phyloP scores from a whole-genome alignment of 1,140 invertebrate species.

The Bombyx mori region DNA sequence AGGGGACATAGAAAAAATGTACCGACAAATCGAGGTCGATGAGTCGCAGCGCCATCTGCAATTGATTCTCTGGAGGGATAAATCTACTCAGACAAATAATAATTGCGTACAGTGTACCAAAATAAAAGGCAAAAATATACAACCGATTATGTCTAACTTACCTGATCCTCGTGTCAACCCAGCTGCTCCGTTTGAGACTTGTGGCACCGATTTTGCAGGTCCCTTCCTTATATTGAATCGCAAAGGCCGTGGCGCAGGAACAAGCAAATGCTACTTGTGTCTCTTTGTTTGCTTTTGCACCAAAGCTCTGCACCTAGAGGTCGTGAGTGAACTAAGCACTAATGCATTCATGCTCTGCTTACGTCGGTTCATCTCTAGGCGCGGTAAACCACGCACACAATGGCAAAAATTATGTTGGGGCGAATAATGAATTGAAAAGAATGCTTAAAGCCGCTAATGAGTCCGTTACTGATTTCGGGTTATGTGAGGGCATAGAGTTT shows the following conservation, averaged over 20 bases:
- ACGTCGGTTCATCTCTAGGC: conserved; percentile 3
- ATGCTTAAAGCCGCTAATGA: conserved; percentile 8
- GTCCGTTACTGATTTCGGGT: not conserved
- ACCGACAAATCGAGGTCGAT: too few relatives aligned
- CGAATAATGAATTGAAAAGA: conserved; percentile 15
- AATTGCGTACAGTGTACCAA: conserved; percentile 8
- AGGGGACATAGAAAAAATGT: too few relatives aligned
- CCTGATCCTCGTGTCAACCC: too few relatives aligned
- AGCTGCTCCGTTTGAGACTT: too few relatives aligned
- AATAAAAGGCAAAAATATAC: conserved; percentile 9
- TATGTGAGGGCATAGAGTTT: too few relatives aligned
- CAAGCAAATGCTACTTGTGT: conserved; percentile 18
- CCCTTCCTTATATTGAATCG: conserved; percentile 7
- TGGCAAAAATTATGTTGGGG: conserved; percentile 20
- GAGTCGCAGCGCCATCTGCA: too few relatives aligned
- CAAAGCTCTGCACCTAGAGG: conserved; percentile 15
- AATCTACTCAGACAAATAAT: conserved; percentile 6
- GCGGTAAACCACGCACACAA: conserved; percentile 16
- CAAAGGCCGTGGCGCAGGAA: conserved; percentile 9
- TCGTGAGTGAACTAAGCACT: conserved; percentile 11
- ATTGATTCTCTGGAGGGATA: too few relatives aligned
- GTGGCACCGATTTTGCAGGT: not conserved
- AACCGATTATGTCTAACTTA: conserved; percentile 4
- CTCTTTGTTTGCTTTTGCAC: conserved; percentile 15
- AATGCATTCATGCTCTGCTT: conserved; percentile 8